These are phyloP conservation scores for Neodiprion virginianus DNA, from an alignment of 1,140 invertebrate genomes.

Conservation along the genomic window DNA sequence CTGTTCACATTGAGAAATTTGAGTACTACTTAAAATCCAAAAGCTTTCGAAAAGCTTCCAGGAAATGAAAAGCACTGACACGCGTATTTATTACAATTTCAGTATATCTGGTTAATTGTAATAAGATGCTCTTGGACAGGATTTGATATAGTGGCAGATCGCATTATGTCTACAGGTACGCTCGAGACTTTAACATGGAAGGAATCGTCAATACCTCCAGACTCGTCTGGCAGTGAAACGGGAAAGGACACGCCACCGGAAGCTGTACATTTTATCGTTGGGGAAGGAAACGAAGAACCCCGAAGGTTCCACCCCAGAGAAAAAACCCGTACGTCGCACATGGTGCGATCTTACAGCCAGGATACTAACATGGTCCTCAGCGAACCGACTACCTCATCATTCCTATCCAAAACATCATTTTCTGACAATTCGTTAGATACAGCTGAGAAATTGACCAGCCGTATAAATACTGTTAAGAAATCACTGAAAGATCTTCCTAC, in stretches of 20 bases:
- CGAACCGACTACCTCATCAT: constrained; percentile 38
- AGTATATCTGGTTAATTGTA: neutral
- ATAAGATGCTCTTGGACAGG: constrained; percentile 13
- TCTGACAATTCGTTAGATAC: constrained; percentile 60
- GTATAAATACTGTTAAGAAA: constrained; percentile 33
- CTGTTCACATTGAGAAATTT: too few species aligned
- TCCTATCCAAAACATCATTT: constrained; percentile 56
- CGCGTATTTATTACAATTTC: too few species aligned
- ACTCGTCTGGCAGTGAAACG: constrained; percentile 58
- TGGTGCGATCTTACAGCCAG: constrained; percentile 54
- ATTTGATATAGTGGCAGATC: constrained; percentile 23
- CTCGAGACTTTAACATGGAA: constrained; percentile 54
- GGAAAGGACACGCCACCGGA: constrained; percentile 56
- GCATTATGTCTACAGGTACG: constrained; percentile 49
- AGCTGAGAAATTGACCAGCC: constrained; percentile 24
- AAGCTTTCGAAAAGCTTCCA: too few species aligned
- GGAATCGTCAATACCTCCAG: constrained; percentile 55
- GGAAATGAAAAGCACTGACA: too few species aligned
- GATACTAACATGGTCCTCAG: constrained; percentile 50
- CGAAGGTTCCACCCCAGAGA: constrained; percentile 27
- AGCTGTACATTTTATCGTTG: constrained; percentile 51
- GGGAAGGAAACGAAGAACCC: constrained; percentile 38
- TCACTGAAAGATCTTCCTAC: constrained; percentile 46
- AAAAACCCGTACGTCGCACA: constrained; percentile 27
- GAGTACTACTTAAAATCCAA: too few species aligned